Evolutionary conservation across 1,140 invertebrate species (phyloP), one percentile per base, ranked within the genome.

Genomic region (Cherax destructor): DNA sequence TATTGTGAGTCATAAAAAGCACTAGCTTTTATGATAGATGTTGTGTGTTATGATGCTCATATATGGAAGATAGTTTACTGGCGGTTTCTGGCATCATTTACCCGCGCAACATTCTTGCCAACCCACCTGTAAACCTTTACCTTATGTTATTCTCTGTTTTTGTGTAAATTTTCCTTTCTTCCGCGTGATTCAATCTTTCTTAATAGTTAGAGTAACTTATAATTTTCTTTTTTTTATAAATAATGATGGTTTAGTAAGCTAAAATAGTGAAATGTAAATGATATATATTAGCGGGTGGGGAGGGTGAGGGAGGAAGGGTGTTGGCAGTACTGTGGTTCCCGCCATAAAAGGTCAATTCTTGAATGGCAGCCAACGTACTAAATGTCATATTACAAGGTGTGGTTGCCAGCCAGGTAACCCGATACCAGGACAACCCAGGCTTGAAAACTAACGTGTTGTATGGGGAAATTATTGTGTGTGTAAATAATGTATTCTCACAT

Each of bases 321-420:
- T 50, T 79, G 78, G 47, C 41, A 52, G 78, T 79, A 79, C 78
- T 50, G 10, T 18, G 47, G 9, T 11, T 18, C 16, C 13, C 59
- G 59, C 80, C 80, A 41, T 83, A 83, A n/a, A 83, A 49, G 80
- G 80, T 11, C n/a, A 6, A 13, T 61, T 41, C n/a, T 83, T 52
- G 80, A n/a, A 83, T 61, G 56, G 52, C 52, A 11, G 52, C 80
- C 80, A 83, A 83, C 80, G 56, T 83, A 61, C 80, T 83, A 83
- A 83, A 83, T 83, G 80, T 83, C 80, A 83, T 83, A 83, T 83
- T 65, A 83, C 80, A 83, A 6, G 3, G n/a, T 9, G 78, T 79
- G 69, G 78, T 56, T 47, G 7, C 21, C 78, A 47, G 21, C 80
- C 56, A 30, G 24, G 80, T 83, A 83, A 83, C 56, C 6, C 59